These are phyloP conservation scores for Psylliodes chrysocephalus DNA, from an alignment of 2,888 invertebrate genomes.

Conservation along the genomic window DNA sequence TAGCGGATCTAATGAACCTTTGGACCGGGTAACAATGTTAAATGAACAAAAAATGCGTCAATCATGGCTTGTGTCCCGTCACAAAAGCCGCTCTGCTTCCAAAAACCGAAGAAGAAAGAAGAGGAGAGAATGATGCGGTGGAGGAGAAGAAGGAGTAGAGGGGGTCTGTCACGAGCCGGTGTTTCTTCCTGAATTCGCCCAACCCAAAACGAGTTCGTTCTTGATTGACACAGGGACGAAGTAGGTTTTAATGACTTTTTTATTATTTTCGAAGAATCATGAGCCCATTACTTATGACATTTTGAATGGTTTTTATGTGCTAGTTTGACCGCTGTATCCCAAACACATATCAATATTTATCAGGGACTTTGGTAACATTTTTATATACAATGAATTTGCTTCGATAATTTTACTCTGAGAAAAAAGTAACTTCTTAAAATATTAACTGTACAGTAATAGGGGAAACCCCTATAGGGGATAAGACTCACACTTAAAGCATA, in stretches of 20 bases:
- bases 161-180: slow-evolving; percentile 4
- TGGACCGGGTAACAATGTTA: slow-evolving; percentile 56
- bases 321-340: no score
- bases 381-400: no score
- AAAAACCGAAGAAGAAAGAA: slow-evolving; percentile 20
- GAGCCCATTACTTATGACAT: no score
- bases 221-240: slow-evolving; percentile 1
- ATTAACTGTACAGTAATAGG: no score
- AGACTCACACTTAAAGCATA: no score
- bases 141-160: background rate
- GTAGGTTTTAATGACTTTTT: background rate
- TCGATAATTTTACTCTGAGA: no score
- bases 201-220: slow-evolving; percentile 4
- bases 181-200: slow-evolving; percentile 16
- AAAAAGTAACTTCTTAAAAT: no score
- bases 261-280: no score
- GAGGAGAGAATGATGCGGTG: background rate
- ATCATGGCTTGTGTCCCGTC: slow-evolving; percentile 49
- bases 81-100: slow-evolving; percentile 38
- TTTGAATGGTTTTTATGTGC: no score
- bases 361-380: no score
- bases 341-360: no score
- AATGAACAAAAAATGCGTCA: slow-evolving; percentile 55
- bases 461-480: no score
- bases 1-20: slow-evolving; percentile 59